Base-by-base conservation (phyloP, 2,113 vertebrate genomes). In the Microtus ochrogaster region DNA sequence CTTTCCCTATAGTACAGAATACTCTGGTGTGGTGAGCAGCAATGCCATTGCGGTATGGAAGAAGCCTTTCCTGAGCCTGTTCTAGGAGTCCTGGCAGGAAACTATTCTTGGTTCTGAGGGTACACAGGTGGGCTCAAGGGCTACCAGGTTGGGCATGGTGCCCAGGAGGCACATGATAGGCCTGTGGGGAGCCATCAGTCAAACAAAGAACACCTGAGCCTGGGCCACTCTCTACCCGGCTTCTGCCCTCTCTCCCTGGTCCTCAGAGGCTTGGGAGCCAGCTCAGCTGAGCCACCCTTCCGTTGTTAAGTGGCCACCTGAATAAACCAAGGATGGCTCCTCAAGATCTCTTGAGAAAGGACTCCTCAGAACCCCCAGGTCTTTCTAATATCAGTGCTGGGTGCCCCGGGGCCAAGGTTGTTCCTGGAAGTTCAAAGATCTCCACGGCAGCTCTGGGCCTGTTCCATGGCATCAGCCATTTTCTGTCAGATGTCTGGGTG, bases 131-230 rank as follows among this genome's bases (percentile, higher is more conserved):
- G 52, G 52, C 28, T 8, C 26, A 41, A 2, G n/a, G 44, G 49
- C 28, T 8, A 3, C 47, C 9, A 8, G 4, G 0, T 26, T 17
- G 33, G 76, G 55, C 36, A 10, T 0, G 0, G 41, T 52, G 44
- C 74, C 24, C 39, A 22, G 63, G 52, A 79, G 94, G 65, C 73
- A 28, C n/a, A 79, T 76, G 68, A 58, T 11, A 3, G 78, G 66
- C 41, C 68, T 9, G 2, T 52, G 33, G 55, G 66, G 94, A 68
- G 44, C 10, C 95, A 61, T 92, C 63, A 41, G 87, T 58, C 90
- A 72, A 79, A 83, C 16, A 17, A 63, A 39, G 55, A 78, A 39
- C 78, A 68, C 36, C 86, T 89, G 73, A 81, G 72, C 79, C 63
- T 0, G 0, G 12, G 78, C 55, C 19, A 12, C 26, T 17, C 49